Base-by-base conservation (phyloP, 2,888 invertebrate species). In the Ethmia dodecea region DNA sequence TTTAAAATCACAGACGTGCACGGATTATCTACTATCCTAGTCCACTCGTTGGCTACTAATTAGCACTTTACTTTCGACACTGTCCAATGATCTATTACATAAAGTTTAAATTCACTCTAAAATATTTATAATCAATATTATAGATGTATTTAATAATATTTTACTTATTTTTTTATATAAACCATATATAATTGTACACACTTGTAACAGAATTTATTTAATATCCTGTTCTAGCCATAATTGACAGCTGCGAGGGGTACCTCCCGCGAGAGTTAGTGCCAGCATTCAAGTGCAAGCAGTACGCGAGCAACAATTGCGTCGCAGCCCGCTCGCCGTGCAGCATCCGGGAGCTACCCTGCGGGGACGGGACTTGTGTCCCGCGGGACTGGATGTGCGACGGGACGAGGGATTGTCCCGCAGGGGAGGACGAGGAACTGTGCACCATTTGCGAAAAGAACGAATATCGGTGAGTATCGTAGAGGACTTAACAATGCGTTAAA, bases 341-440 rank as follows among this genome's bases (percentile, higher is more conserved):
- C 36, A 55, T 62, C 1, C 84, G 87, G 26, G 91, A 91, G 69
- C 72, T 89, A 45, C 65, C 79, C 13, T 91, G 91, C 44, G 57
- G 64, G 0, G 91, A 91, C 47, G 88, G 87, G 0, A 78, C 88
- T 5, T 91, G 91, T 55, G 84, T 91, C 28, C 89, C 90, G 0
- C 58, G 81, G 6, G 88, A 89, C 40, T 91, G 90, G 90, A 71
- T 88, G 29, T 92, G 92, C 53, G 91, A 92, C 47, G 88, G 89
- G 2, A 87, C 87, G 9, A 67, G 68, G 1, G 92, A 92, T 55
- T 92, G 92, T 43, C 69, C 84, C 3, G 87, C 81, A 40, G 90
- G 88, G 1, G 90, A 91, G 15, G 92, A 92, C 47, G 92, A 92
- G 54, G 60, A 68, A 1, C 69, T 83, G 26, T 92, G 91, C 49